Percentiles rank a stretch among this genome's conserved stretches.
Conservation (phyloP, 1,140 invertebrate genomes). For the Drosophila insularis region DNA sequence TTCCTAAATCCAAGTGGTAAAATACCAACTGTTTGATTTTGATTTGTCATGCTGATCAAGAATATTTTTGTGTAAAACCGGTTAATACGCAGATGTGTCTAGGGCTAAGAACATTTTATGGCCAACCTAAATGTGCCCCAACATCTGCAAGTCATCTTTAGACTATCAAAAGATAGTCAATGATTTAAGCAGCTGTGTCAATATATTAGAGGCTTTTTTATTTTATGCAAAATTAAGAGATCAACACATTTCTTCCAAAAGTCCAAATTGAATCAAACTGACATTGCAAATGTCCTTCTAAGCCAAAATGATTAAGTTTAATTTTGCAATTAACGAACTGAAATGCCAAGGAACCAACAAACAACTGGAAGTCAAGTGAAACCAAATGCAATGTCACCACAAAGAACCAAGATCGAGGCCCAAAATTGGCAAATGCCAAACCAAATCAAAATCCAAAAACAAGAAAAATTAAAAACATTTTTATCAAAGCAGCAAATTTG, state of each 20-base stretch:
- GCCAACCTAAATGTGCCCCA: no score
- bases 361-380: no score
- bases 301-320: neutral
- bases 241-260: no score
- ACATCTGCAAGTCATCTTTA: no score
- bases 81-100: no score
- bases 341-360: neutral
- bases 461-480: neutral
- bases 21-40: neutral
- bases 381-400: slow-evolving; percentile 1
- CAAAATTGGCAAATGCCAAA: slow-evolving; percentile 2
- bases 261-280: no score
- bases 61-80: no score
- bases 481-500: slow-evolving; percentile 4
- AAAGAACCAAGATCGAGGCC: slow-evolving; percentile 12
- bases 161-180: no score
- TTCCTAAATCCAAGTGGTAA: neutral
- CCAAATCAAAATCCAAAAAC: neutral
- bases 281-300: no score
- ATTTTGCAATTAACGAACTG: neutral
- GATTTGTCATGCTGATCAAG: slow-evolving; percentile 1
- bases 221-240: no score
- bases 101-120: neutral
- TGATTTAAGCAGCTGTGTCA: no score
- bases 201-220: no score